A percentile compares a stretch with the other conserved stretches of the same genome.
Evolutionary conservation across 2,888 invertebrate species (phyloP).

Genomic region (Drosophila prostipennis): DNA sequence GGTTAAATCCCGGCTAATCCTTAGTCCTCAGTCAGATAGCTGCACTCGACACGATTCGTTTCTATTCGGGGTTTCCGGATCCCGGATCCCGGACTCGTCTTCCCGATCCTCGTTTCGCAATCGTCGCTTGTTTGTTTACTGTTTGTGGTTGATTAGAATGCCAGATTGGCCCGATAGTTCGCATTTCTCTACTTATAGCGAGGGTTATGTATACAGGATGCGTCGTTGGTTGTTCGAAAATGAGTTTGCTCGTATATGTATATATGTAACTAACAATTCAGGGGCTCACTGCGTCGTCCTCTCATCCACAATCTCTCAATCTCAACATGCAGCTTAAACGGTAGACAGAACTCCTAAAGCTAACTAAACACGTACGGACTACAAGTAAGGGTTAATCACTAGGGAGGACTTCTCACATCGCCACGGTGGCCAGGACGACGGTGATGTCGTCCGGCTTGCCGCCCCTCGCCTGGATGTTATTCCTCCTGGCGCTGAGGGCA

Average conservation of each 20-base stretch:
- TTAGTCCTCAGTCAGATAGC: constrained; percentile 43
- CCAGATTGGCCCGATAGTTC: constrained; percentile 60
- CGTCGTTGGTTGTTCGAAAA: constrained; percentile 30
- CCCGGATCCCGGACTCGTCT: constrained; percentile 22
- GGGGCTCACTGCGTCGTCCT: constrained; percentile 26
- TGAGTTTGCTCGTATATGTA: constrained; percentile 33
- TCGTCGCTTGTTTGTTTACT: constrained; percentile 26
- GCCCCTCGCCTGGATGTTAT: constrained; percentile 96
- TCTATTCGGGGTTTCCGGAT: neutral
- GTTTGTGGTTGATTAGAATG: constrained; percentile 66
- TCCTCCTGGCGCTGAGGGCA: constrained; percentile 95
- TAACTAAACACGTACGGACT: constrained; percentile 65
- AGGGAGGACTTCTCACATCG: constrained; percentile 85
- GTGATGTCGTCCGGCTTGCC: constrained; percentile 99
- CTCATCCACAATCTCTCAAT: constrained; percentile 25
- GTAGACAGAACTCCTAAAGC: constrained; percentile 66
- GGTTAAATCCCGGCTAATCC: constrained; percentile 28
- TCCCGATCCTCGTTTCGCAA: constrained; percentile 34
- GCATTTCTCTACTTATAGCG: constrained; percentile 50
- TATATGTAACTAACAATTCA: constrained; percentile 61
- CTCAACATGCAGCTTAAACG: constrained; percentile 70
- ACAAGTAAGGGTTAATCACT: constrained; percentile 59
- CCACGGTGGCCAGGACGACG: constrained; percentile 97
- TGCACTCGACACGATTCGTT: constrained; percentile 6
- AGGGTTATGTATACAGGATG: constrained; percentile 63